Evolutionary conservation across 2,888 invertebrate species (phyloP).

Genomic region (Mallateleia sp.): DNA sequence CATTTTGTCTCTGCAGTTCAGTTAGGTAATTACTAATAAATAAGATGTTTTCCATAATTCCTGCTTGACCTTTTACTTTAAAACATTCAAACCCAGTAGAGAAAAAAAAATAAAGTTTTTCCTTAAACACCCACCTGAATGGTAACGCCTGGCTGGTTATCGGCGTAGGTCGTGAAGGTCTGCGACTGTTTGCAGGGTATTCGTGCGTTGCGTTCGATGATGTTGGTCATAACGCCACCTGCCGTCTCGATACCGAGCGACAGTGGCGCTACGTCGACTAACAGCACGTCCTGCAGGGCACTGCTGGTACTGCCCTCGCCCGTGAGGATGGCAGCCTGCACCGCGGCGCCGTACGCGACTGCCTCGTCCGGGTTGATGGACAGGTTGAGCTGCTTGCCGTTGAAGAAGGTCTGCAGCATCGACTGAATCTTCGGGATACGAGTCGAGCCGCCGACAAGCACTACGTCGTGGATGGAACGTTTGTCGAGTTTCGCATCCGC

Average conservation of each 20-base stretch:
- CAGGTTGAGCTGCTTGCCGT: conserved; percentile 98
- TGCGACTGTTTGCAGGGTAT: conserved; percentile 91
- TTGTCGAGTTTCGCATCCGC: conserved; percentile 99
- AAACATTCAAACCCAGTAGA: too few relatives aligned
- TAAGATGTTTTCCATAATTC: too few relatives aligned
- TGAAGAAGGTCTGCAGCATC: conserved; percentile 98
- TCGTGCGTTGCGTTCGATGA: conserved; percentile 91
- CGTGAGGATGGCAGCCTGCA: conserved; percentile 98
- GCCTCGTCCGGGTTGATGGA: conserved; percentile 99
- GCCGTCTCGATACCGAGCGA: conserved; percentile 95
- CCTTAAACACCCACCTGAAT: conserved; percentile 87
- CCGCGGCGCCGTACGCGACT: conserved; percentile 98
- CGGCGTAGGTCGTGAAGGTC: conserved; percentile 92
- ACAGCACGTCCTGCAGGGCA: conserved; percentile 93
- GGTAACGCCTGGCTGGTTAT: conserved; percentile 92
- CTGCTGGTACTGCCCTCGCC: conserved; percentile 91
- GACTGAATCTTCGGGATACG: conserved; percentile 99
- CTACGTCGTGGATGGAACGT: conserved; percentile 96
- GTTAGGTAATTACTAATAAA: too few relatives aligned
- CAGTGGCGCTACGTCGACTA: conserved; percentile 93
- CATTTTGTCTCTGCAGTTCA: too few relatives aligned
- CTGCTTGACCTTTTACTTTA: too few relatives aligned
- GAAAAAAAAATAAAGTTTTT: too few relatives aligned
- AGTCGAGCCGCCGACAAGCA: conserved; percentile 98
- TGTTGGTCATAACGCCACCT: conserved; percentile 94